phyloP scores from a whole-genome alignment of 2,888 invertebrate genomes.

The Stramonita haemastoma region DNA sequence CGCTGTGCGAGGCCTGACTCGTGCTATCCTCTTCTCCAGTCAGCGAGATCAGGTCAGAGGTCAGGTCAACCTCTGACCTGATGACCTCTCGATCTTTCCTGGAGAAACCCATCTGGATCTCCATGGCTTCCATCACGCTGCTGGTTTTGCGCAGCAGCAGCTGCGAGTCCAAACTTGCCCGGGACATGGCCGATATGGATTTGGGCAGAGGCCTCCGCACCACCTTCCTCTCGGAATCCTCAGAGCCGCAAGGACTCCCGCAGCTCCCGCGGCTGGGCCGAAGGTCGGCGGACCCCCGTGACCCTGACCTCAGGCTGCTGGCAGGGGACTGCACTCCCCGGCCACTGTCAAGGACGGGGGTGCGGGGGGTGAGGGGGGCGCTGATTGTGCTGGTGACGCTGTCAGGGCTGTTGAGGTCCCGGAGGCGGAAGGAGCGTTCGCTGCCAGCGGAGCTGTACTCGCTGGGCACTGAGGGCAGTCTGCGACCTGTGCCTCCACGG shows the following conservation, averaged over 20 bases:
- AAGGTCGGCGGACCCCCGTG: not conserved
- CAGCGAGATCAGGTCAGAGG: constrained; percentile 64
- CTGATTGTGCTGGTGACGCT: not conserved
- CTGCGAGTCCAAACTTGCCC: constrained; percentile 80
- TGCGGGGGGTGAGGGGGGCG: not conserved
- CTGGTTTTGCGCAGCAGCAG: constrained; percentile 83
- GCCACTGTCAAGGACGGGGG: not conserved
- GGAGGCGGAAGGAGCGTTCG: constrained; percentile 50
- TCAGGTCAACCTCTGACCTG: constrained; percentile 64
- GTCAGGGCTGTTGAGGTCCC: constrained; percentile 28
- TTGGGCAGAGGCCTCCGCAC: not conserved
- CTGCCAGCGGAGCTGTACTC: constrained; percentile 60
- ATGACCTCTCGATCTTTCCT: constrained; percentile 38
- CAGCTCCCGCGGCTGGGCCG: not conserved
- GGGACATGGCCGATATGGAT: constrained; percentile 27
- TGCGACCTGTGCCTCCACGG: constrained; percentile 70
- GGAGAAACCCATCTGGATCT: constrained; percentile 58
- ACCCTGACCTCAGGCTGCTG: not conserved
- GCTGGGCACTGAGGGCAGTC: constrained; percentile 69
- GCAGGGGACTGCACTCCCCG: not conserved
- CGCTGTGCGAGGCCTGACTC: constrained; percentile 61
- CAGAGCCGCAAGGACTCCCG: not conserved
- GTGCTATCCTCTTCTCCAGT: constrained; percentile 65
- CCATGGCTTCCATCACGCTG: constrained; percentile 82
- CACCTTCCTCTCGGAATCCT: not conserved